Base-by-base conservation (phyloP, 2,888 invertebrate genomes). In the Ceriagrion tenellum region DNA sequence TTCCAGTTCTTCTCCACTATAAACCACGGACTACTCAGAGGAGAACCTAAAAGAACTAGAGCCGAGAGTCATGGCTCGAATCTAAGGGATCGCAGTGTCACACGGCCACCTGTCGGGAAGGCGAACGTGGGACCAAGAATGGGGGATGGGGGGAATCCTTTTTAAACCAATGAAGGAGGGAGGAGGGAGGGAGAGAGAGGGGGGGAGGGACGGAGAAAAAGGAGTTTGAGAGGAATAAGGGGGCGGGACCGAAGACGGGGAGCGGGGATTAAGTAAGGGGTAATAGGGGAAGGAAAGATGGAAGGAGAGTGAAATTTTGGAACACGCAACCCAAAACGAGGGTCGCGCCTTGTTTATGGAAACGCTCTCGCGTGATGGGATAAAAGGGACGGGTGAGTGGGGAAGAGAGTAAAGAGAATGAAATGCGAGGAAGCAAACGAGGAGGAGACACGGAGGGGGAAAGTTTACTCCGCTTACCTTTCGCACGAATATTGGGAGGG, bases 281-380 rank as follows among this genome's bases (percentile, higher is more conserved):
- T 16, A 20, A 55, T 6, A 8, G 59, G 12, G 26, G 55, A 10
- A 16, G 26, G 89, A 55, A 20, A 10, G 40, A 26, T 0, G 6
- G 89, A n/a, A 55, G 26, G 89, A 16, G 16, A 89, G n/a, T n/a
- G n/a, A n/a, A n/a, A 89, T 55, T 89, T n/a, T 89, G 89, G 47
- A 89, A 16, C 55, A 55, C 89, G 23, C 55, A 55, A 55, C 47
- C 69, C 47, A 47, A 59, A 59, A 63, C 26, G 81, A 81, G 81
- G 81, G 81, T 81, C 81, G 81, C 81, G 30, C 81, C 81, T 81
- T 81, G 81, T 81, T 81, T 35, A 35, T 35, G 81, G 81, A 35
- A 81, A 13, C 18, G 81, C 81, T 81, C 59, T 59, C 69, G 93
- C 47, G 69, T 93, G 69, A 47, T 63, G n/a, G 69, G 40, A n/a